Percentiles rank a stretch among this genome's conserved stretches.
Conservation (phyloP, 2,113 vertebrate genomes). For the Pseudopodoces humilis region DNA sequence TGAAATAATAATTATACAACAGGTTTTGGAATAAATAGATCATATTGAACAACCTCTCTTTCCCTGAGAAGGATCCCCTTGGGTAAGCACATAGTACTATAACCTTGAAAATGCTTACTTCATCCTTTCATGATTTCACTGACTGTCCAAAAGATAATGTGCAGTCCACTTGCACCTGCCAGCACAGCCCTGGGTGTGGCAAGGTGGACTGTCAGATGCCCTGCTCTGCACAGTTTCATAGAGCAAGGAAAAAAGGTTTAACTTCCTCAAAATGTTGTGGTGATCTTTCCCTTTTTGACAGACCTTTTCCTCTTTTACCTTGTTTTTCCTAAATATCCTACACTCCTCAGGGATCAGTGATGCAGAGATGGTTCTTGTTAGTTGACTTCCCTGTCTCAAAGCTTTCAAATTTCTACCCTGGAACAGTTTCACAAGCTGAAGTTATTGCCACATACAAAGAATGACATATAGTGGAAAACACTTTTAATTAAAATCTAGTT, state of each 20-base stretch:
- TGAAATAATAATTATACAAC: not conserved
- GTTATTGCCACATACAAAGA: not conserved
- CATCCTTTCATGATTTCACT: not conserved
- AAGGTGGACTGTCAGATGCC: not conserved
- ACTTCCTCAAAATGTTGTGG: not conserved
- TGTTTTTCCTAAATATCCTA: not conserved
- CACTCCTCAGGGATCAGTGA: not conserved
- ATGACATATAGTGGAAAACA: not conserved
- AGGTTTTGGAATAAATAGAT: not conserved
- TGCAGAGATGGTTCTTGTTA: not conserved
- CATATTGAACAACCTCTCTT: not conserved
- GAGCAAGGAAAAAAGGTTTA: not conserved
- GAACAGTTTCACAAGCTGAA: not conserved
- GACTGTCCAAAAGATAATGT: not conserved
- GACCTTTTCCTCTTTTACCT: not conserved
- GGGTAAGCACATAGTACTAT: not conserved
- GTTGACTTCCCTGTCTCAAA: not conserved
- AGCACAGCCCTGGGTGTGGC: not conserved
- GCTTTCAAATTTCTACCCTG: not conserved
- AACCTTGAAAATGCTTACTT: not conserved
- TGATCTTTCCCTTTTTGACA: not conserved
- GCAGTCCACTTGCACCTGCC: not conserved
- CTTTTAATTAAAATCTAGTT: slow-evolving; percentile 41
- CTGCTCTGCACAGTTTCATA: not conserved
- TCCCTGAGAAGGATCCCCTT: not conserved